Percentiles rank a stretch among this genome's conserved stretches.
Conservation (phyloP, 2,113 vertebrate species). For the Clarias magur region DNA sequence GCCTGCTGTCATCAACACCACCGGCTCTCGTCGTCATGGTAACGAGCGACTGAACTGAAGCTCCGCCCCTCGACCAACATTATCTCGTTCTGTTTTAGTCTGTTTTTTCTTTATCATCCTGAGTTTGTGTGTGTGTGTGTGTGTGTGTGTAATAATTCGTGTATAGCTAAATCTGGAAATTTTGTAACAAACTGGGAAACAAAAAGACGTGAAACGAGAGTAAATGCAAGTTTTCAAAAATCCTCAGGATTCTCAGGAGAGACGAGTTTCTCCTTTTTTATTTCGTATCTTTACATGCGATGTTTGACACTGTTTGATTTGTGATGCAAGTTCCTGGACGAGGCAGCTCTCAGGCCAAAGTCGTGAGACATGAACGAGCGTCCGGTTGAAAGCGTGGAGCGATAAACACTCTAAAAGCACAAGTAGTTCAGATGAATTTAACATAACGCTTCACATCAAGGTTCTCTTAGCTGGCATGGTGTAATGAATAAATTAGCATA, state of each 20-base stretch:
- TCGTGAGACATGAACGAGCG: background rate
- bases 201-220: background rate
- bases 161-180: background rate
- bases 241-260: background rate
- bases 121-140: background rate
- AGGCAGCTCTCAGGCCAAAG: constrained; percentile 57
- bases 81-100: constrained; percentile 15
- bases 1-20: constrained; percentile 59
- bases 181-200: background rate
- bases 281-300: background rate
- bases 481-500: background rate
- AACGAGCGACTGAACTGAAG: constrained; percentile 53
- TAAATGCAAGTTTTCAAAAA: background rate
- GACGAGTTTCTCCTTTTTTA: constrained; percentile 20
- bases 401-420: constrained; percentile 48
- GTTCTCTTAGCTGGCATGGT: background rate
- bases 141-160: constrained; percentile 9
- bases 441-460: background rate
- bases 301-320: background rate
- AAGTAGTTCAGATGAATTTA: constrained; percentile 22
- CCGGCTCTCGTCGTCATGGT: constrained; percentile 58
- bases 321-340: constrained; percentile 58
- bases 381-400: constrained; percentile 51
- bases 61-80: constrained; percentile 6
- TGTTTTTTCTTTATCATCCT: constrained; percentile 35